phyloP scores from a whole-genome alignment of 2,113 vertebrate genomes.

The Artemisiospiza belli region DNA sequence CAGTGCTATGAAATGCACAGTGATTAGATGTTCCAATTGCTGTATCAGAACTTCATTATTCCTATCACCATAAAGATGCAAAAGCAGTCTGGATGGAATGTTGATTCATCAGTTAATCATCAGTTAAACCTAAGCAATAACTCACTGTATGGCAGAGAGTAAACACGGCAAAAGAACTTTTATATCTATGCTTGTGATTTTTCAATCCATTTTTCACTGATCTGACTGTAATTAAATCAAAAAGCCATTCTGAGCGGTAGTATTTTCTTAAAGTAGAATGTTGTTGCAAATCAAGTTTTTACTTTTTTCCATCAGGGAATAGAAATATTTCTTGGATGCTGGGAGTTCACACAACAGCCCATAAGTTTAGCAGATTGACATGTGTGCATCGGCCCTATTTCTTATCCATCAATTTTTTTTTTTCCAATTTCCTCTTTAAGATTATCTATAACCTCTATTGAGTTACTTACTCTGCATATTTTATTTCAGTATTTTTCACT shows the following conservation, averaged over 20 bases:
- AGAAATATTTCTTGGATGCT: not conserved
- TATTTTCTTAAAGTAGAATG: not conserved
- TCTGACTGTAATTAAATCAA: not conserved
- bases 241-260: not conserved
- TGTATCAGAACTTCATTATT: not conserved
- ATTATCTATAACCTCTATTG: not conserved
- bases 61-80: not conserved
- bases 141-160: not conserved
- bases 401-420: not conserved
- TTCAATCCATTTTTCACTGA: not conserved
- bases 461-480: not conserved
- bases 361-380: not conserved
- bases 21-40: not conserved
- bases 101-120: slow-evolving; percentile 13
- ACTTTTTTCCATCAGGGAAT: not conserved
- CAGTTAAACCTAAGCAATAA: not conserved
- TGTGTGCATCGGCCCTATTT: not conserved
- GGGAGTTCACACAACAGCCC: not conserved
- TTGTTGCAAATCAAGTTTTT: not conserved
- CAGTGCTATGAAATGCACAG: not conserved
- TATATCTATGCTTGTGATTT: not conserved
- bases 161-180: not conserved
- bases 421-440: not conserved
- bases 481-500: not conserved
- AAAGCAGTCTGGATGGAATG: not conserved